Percentiles rank a stretch among this genome's conserved stretches.
Conservation (phyloP, 2,113 vertebrate genomes). For the Herpailurus yagouaroundi region DNA sequence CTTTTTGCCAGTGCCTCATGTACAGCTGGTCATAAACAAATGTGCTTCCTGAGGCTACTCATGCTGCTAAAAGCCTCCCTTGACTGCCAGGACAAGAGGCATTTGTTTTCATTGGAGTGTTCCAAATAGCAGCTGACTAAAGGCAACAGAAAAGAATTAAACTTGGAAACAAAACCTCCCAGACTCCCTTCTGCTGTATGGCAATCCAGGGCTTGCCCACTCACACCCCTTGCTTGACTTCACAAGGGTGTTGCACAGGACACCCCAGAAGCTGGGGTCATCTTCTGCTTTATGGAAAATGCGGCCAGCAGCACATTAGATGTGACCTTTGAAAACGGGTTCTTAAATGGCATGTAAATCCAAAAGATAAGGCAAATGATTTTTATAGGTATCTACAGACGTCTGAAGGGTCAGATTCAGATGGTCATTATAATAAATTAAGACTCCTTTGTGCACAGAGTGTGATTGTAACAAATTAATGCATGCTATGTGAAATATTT, state of each 20-base stretch:
- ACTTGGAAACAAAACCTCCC: background rate
- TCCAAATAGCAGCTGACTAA: conserved; percentile 42
- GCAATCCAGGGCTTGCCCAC: background rate
- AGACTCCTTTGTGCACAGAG: background rate
- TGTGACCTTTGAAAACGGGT: background rate
- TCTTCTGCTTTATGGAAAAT: background rate
- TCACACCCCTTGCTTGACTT: background rate
- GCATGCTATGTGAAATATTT: background rate
- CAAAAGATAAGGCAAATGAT: conserved; percentile 1
- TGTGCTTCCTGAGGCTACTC: background rate
- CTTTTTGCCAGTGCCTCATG: background rate
- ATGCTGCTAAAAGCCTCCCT: background rate
- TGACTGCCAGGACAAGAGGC: background rate
- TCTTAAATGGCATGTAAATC: background rate
- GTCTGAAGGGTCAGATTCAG: background rate
- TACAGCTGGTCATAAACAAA: conserved; percentile 1
- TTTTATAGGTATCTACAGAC: background rate
- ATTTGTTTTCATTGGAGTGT: conserved; percentile 26
- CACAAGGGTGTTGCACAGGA: background rate
- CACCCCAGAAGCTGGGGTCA: background rate
- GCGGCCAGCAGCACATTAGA: background rate
- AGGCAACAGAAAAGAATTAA: conserved; percentile 17
- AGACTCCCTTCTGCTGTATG: background rate
- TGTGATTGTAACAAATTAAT: background rate
- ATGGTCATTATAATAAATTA: background rate